Conservation (phyloP, 2,113 vertebrate genomes). For the Rousettus leschenaultii region DNA sequence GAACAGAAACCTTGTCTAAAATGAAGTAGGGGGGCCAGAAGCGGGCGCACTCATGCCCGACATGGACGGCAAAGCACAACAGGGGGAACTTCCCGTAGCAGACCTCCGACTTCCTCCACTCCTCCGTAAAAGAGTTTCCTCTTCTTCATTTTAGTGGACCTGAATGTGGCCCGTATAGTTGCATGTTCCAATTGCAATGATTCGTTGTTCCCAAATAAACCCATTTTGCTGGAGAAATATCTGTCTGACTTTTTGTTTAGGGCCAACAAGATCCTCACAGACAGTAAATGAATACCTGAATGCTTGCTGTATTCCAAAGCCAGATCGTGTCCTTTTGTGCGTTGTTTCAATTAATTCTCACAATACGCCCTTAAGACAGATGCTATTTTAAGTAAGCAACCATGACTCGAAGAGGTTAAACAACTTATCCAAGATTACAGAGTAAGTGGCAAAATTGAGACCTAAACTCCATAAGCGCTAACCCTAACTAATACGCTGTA, state of each 20-base stretch:
- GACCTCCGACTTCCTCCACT: not conserved
- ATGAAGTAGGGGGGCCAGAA: not conserved
- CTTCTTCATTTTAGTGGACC: not conserved
- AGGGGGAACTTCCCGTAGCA: not conserved
- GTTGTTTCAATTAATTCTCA: not conserved
- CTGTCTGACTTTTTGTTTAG: not conserved
- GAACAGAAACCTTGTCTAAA: not conserved
- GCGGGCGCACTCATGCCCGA: not conserved
- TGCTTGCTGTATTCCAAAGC: not conserved
- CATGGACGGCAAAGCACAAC: not conserved
- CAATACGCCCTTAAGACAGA: not conserved
- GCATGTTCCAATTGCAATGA: not conserved
- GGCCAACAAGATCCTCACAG: not conserved
- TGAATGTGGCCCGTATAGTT: not conserved
- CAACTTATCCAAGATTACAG: not conserved
- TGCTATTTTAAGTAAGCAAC: not conserved
- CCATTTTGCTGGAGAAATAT: not conserved
- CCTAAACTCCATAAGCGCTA: not conserved
- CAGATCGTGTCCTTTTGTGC: not conserved
- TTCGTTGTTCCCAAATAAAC: not conserved
- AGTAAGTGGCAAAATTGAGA: not conserved
- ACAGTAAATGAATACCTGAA: not conserved
- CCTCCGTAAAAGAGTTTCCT: not conserved
- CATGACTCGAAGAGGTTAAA: not conserved
- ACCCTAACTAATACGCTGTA: not conserved